Percentiles rank a stretch among this genome's conserved stretches.
Conservation (phyloP, 2,113 vertebrate genomes). For the Zosterops lateralis region DNA sequence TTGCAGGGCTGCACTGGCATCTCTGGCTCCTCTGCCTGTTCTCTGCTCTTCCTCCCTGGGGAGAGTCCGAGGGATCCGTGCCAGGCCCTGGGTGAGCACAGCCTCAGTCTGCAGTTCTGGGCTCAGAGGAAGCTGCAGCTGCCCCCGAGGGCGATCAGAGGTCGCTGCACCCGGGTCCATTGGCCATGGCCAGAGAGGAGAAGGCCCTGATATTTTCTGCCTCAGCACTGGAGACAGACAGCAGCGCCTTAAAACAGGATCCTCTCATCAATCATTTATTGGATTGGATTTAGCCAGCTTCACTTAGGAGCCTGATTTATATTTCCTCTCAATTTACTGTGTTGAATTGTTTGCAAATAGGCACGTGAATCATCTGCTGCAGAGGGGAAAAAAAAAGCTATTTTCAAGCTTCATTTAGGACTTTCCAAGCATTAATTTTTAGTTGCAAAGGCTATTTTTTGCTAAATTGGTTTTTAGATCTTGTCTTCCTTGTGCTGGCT, state of each 20-base stretch:
- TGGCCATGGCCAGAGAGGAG: rapidly evolving
- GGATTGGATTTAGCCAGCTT: conserved; percentile 61
- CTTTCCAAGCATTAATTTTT: conserved; percentile 56
- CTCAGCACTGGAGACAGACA: conserved; percentile 23
- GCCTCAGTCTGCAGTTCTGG: not conserved
- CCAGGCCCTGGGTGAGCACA: not conserved
- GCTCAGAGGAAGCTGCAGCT: not conserved
- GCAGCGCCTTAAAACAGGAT: conserved; percentile 7
- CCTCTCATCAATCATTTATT: conserved; percentile 66
- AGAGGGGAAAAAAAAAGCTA: not conserved
- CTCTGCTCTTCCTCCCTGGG: not conserved
- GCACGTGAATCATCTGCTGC: conserved; percentile 30
- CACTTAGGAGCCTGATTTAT: conserved; percentile 58
- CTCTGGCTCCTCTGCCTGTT: not conserved
- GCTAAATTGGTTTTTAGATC: conserved; percentile 66
- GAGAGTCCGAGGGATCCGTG: rapidly evolving
- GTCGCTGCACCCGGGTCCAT: not conserved
- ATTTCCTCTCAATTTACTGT: conserved; percentile 62
- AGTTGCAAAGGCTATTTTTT: conserved; percentile 58
- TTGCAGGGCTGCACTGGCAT: not conserved
- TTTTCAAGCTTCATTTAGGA: conserved; percentile 59
- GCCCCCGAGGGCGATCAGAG: not conserved
- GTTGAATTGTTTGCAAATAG: conserved; percentile 64
- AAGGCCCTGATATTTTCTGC: not conserved
- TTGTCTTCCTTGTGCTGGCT: conserved; percentile 33